Evolutionary conservation across 2,113 vertebrate species (phyloP).

Genomic region (Gnathonemus echidnorhynchus): DNA sequence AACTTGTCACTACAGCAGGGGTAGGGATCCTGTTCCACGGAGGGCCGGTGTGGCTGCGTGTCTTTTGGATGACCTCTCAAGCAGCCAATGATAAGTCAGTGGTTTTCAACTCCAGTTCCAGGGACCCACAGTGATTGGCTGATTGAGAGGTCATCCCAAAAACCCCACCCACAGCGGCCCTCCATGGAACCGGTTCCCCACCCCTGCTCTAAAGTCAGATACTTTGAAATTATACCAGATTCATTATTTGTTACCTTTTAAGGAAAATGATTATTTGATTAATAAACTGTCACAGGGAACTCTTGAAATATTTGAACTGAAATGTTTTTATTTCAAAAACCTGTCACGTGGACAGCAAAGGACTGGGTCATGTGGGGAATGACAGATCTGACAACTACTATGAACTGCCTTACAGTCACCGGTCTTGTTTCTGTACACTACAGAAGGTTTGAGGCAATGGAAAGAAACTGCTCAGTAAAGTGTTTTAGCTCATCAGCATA

Average conservation of each 20-base stretch:
- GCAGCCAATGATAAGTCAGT: no score
- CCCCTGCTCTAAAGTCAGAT: not conserved
- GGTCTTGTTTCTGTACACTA: not conserved
- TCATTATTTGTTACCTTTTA: not conserved
- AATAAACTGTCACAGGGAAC: not conserved
- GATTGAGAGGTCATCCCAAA: no score
- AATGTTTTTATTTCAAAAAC: constrained; percentile 1
- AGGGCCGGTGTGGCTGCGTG: no score
- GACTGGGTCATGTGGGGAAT: not conserved
- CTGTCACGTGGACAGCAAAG: not conserved
- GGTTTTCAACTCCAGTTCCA: no score
- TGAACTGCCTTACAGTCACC: not conserved
- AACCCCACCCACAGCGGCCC: no score
- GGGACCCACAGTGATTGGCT: no score
- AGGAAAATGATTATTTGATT: not conserved
- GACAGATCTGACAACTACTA: not conserved
- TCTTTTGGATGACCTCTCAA: no score
- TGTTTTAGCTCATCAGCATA: not conserved
- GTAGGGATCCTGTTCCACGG: no score
- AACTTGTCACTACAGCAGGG: not conserved
- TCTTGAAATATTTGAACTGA: not conserved
- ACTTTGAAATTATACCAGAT: not conserved
- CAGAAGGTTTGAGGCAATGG: not conserved
- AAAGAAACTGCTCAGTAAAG: not conserved
- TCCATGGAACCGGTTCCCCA: no score